Conservation (phyloP, 2,888 invertebrate species). For the Lottia gigantea region DNA sequence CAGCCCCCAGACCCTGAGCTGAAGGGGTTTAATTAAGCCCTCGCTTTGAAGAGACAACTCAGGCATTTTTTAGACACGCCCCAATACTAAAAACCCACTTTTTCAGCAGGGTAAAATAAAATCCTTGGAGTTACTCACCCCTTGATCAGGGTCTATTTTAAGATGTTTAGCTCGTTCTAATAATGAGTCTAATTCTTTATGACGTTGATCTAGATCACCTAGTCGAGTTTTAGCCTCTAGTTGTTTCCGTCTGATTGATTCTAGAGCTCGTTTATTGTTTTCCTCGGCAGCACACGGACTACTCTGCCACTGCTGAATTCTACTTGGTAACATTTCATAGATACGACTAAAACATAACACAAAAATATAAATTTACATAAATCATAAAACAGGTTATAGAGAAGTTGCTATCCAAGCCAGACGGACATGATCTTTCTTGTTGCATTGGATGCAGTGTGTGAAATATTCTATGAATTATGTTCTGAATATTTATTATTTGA, state of each 20-base stretch:
- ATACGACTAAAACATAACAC: slow-evolving; percentile 62
- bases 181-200: slow-evolving; percentile 80
- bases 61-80: too few relatives aligned
- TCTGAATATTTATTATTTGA: too few relatives aligned
- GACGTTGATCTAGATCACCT: slow-evolving; percentile 64
- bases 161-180: slow-evolving; percentile 83
- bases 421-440: too few relatives aligned
- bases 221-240: slow-evolving; percentile 82
- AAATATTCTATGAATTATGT: too few relatives aligned
- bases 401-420: too few relatives aligned
- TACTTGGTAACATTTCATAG: slow-evolving; percentile 81
- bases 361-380: too few relatives aligned
- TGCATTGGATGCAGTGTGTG: too few relatives aligned
- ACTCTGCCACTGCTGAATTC: slow-evolving; percentile 93
- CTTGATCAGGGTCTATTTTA: slow-evolving; percentile 48
- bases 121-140: slow-evolving; percentile 32
- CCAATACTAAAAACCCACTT: too few relatives aligned
- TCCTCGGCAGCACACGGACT: slow-evolving; percentile 89
- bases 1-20: too few relatives aligned
- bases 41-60: too few relatives aligned
- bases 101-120: not conserved
- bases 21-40: too few relatives aligned
- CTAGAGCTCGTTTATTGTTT: slow-evolving; percentile 75
- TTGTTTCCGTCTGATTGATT: slow-evolving; percentile 82
- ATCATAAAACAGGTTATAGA: too few relatives aligned